A percentile compares a stretch with the other conserved stretches of the same genome.
These are phyloP conservation scores for Adoxophyes honmai DNA, from an alignment of 1,140 invertebrate genomes.

Conservation along the genomic window DNA sequence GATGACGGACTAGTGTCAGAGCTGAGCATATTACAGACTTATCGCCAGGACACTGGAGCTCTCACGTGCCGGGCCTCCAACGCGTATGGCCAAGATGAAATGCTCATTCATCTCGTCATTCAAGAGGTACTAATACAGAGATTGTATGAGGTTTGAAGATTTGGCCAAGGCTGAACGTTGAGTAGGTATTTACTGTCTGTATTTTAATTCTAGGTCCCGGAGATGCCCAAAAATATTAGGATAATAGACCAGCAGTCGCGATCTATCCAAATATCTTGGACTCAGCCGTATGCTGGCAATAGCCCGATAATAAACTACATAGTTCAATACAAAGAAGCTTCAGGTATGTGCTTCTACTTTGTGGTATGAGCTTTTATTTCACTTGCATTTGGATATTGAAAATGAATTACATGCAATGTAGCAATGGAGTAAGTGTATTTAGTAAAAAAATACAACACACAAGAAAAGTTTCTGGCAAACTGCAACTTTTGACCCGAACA, in stretches of 20 bases:
- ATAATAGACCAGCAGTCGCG: slow-evolving; percentile 90
- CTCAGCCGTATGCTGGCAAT: slow-evolving; percentile 90
- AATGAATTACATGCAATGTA: no score
- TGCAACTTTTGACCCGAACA: no score
- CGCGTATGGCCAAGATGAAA: slow-evolving; percentile 93
- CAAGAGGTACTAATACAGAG: slow-evolving; percentile 85
- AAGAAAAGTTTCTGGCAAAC: no score
- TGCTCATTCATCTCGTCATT: slow-evolving; percentile 93
- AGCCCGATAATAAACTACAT: slow-evolving; percentile 92
- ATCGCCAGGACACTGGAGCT: slow-evolving; percentile 91
- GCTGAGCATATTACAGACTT: slow-evolving; percentile 89
- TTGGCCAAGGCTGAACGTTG: no score
- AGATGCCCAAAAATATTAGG: slow-evolving; percentile 90
- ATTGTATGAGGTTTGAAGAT: no score
- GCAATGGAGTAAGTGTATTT: no score
- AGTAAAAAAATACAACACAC: no score
- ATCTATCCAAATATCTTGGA: slow-evolving; percentile 90
- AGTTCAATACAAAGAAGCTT: slow-evolving; percentile 90
- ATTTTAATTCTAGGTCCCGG: slow-evolving; percentile 82
- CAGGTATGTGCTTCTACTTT: no score
- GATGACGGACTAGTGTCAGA: slow-evolving; percentile 91
- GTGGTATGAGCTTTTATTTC: no score
- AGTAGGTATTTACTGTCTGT: no score
- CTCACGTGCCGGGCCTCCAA: slow-evolving; percentile 94
- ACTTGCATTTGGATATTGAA: no score